These are phyloP conservation scores for Magallana gigas DNA, from an alignment of 1,140 invertebrate species.

Conservation along the genomic window DNA sequence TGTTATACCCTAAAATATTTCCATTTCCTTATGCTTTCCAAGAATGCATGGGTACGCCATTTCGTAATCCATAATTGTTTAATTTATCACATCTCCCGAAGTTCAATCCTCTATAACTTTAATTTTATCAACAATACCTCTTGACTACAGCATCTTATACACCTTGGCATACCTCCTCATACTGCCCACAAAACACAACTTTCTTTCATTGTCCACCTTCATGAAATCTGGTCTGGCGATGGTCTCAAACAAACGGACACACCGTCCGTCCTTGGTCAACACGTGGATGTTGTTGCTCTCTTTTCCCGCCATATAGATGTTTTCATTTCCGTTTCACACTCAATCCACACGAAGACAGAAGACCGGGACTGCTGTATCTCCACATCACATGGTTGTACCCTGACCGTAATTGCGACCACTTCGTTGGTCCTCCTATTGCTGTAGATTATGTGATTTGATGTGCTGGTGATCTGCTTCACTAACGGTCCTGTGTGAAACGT, in stretches of 20 bases:
- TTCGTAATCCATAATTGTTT: too few species aligned
- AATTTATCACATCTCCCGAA: too few species aligned
- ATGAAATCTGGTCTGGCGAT: not conserved
- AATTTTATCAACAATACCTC: too few species aligned
- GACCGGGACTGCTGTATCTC: not conserved
- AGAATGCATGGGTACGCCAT: too few species aligned
- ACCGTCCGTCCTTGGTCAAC: not conserved
- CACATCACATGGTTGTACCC: not conserved
- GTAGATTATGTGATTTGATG: not conserved
- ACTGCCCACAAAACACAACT: not conserved
- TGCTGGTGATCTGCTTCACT: not conserved
- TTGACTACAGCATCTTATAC: not conserved
- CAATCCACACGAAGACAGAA: not conserved
- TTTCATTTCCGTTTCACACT: not conserved
- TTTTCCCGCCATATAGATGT: not conserved
- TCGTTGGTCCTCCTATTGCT: not conserved
- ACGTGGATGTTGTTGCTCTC: conserved; percentile 4
- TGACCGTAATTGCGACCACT: not conserved
- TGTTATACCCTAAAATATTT: too few species aligned
- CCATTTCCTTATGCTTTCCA: too few species aligned
- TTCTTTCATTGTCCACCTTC: not conserved
- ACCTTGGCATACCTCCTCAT: not conserved
- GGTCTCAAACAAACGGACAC: not conserved
- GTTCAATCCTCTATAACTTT: too few species aligned
- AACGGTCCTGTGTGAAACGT: not conserved